Evolutionary conservation across 2,113 vertebrate species (phyloP).

Genomic region (Pelmatolapia mariae): DNA sequence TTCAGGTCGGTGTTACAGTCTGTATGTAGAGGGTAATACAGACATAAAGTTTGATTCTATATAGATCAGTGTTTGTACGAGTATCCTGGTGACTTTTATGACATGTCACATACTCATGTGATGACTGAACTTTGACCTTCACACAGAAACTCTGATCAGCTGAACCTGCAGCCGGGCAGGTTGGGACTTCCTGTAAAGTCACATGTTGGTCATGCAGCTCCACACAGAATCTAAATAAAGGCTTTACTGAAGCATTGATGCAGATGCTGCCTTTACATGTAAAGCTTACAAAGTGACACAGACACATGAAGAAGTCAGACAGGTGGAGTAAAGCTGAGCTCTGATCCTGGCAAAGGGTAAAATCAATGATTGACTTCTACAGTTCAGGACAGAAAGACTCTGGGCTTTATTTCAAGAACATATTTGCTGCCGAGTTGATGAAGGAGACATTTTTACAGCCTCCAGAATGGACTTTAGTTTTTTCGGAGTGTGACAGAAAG

Average conservation of each 20-base stretch:
- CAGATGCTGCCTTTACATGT: rapidly evolving
- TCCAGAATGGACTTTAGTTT: not conserved
- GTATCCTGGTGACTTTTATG: not conserved
- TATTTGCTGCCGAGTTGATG: rapidly evolving
- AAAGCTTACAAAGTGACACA: not conserved
- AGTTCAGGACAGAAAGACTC: rapidly evolving
- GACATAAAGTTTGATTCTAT: not conserved
- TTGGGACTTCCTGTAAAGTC: not conserved
- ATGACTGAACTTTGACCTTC: not conserved
- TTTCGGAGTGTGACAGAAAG: not conserved
- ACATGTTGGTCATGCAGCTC: not conserved
- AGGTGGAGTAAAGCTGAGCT: not conserved
- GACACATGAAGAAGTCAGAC: not conserved
- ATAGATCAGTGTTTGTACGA: rapidly evolving
- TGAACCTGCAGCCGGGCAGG: not conserved
- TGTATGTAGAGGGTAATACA: rapidly evolving
- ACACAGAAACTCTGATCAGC: rapidly evolving
- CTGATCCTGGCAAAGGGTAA: not conserved
- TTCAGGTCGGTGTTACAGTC: rapidly evolving
- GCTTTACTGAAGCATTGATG: rapidly evolving
- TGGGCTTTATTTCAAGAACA: not conserved
- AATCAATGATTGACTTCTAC: rapidly evolving
- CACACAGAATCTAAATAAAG: not conserved
- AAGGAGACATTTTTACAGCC: not conserved
- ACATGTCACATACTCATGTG: rapidly evolving